Base-by-base conservation (phyloP, 1,140 invertebrate genomes). In the Trachymyrmex cornetzi region DNA sequence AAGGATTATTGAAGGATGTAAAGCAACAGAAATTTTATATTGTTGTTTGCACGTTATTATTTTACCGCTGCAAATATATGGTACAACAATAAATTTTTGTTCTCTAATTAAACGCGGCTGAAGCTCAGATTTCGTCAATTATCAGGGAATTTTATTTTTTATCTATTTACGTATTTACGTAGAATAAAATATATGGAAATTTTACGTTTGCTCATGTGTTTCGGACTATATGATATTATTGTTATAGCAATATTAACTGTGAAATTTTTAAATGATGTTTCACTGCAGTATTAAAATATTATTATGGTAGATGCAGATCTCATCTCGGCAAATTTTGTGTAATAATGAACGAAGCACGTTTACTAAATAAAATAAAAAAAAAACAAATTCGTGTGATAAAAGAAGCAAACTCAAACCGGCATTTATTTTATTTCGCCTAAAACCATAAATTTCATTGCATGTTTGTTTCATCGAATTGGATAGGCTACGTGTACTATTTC, bases 381-480 rank as follows among this genome's bases (percentile, higher is more conserved):
- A 66, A 50, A 50, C 4, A 59, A 61, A 22, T 4, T n/a, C 24
- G 24, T n/a, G 11, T 34, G 59, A 48, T 50, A 64, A 79, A 63
- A 63, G 61, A 22, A 64, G 24, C 38, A 71, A 81, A 48, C 59
- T 81, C 3, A 19, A 30, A 14, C 30, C 27, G 14, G 6, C 38
- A 16, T 67, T 80, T 80, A 81, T 71, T 30, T 81, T 59, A 57
- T 81, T 71, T 59, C 22, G 16, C 22, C 34, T 30, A 27, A 24
- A 67, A 69, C 16, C 12, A 55, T 81, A 81, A 71, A 55, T 81
- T 81, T 27, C 9, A 22, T 57, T 71, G 79, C 79, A 57, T 57
- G 79, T 71, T 63, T 16, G 57, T 77, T 19, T 77, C 72, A 85
- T 85, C 74, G 71, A 85, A 85, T 85, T 22, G 71, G 48, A 85